Base-by-base conservation (phyloP, 2,113 vertebrate species). In the Nymphicus hollandicus region DNA sequence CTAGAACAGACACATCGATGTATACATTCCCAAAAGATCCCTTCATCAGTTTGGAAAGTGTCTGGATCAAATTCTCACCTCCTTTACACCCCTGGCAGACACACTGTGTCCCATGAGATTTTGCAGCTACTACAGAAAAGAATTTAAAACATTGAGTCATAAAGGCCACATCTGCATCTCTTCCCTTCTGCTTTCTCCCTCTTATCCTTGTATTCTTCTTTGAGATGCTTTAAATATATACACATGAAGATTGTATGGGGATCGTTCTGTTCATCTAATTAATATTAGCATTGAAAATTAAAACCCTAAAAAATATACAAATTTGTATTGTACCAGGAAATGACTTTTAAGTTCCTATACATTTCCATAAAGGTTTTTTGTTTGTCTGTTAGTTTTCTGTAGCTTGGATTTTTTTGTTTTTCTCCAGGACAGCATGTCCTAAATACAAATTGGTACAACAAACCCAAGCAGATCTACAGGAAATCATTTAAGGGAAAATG, bases 401-500 rank as follows among this genome's bases (percentile, higher is more conserved):
- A 68, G 8, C 53, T 81, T 77, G 23, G 18, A 46, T 58, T 23
- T 52, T 52, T 53, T 47, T 60, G 66, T 64, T 93, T 64, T 31
- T 52, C 35, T 90, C 31, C 23, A 66, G 87, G 56, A 91, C 2
- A 83, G 23, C 24, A 53, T 76, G 69, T 84, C 46, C 86, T 95
- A 87, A 74, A 70, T 64, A 90, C 79, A 93, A 90, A 95, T 81
- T 43, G 44, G 61, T 94, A 87, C 90, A 92, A 96, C 47, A 90
- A 88, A 86, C 31, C 18, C 80, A 89, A 91, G 56, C n/a, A 92
- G 93, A 90, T 91, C 90, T 72, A 90, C 90, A 93, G 76, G 92
- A 82, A 94, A 81, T 88, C 12, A 71, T 95, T 93, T 96, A 90
- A 93, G 56, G 25, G 53, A 74, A 92, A 93, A 94, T 69, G 37